phyloP scores from a whole-genome alignment of 2,888 invertebrate genomes.

The Imbricaverruca yamaguchii region DNA sequence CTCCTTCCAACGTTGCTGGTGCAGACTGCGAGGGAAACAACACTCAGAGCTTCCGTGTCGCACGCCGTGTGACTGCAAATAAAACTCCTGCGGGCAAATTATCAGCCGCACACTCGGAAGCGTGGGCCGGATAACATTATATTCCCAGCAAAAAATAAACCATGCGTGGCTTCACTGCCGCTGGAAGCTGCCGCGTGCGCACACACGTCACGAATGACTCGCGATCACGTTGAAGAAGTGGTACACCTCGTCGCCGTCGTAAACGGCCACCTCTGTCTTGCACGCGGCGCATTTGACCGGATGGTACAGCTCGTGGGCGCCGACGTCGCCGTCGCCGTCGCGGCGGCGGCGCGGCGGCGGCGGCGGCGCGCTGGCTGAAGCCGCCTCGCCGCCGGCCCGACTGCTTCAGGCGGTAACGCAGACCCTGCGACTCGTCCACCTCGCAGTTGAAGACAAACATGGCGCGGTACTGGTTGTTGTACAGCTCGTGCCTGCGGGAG shows the following conservation, averaged over 20 bases:
- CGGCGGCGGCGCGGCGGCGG: not conserved
- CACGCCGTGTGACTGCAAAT: too few species aligned
- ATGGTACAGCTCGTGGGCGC: constrained; percentile 42
- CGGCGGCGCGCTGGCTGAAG: not conserved
- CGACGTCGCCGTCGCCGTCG: not conserved
- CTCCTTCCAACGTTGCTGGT: too few species aligned
- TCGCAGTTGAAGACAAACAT: constrained; percentile 53
- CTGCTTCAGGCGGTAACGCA: constrained; percentile 32
- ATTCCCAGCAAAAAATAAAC: too few species aligned
- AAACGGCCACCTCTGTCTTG: constrained; percentile 49
- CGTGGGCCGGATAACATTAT: too few species aligned
- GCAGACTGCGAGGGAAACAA: too few species aligned
- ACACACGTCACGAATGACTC: constrained; percentile 33
- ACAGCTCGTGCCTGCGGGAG: constrained; percentile 43
- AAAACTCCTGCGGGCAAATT: too few species aligned
- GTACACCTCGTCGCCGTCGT: constrained; percentile 50
- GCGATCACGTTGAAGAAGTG: constrained; percentile 53
- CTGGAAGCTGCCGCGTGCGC: not conserved
- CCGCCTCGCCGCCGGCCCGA: constrained; percentile 2
- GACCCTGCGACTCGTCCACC: constrained; percentile 41
- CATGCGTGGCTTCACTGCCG: too few species aligned
- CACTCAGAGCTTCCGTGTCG: too few species aligned
- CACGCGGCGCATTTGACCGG: constrained; percentile 49
- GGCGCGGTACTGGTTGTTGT: constrained; percentile 51
- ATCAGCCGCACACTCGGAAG: too few species aligned